Conservation (phyloP, 2,888 invertebrate genomes). For the Tolmerus cingulatus region DNA sequence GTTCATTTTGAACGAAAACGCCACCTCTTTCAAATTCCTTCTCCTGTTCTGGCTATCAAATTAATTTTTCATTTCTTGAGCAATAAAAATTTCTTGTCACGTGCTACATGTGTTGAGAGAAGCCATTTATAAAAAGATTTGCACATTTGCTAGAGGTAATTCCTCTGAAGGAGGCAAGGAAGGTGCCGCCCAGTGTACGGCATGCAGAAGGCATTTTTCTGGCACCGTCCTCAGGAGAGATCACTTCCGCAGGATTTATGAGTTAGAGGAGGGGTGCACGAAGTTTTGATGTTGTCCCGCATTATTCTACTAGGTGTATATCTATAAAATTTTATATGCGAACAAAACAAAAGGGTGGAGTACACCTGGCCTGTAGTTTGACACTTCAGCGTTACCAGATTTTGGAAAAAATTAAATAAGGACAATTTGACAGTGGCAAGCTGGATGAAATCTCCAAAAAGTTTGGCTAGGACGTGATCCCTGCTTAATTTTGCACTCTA, state of each 20-base stretch:
- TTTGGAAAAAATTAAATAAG: not conserved
- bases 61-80: slow-evolving; percentile 39
- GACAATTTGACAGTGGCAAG: not conserved
- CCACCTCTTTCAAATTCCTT: not conserved
- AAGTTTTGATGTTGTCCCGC: not conserved
- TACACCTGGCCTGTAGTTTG: not conserved
- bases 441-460: not conserved
- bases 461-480: not conserved
- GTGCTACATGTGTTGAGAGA: slow-evolving; percentile 44
- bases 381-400: not conserved
- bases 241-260: not conserved
- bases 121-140: slow-evolving; percentile 46
- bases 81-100: slow-evolving; percentile 46
- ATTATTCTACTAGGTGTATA: not conserved
- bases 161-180: not conserved
- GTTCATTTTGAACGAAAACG: not conserved
- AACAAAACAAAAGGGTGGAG: not conserved
- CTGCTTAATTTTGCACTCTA: not conserved
- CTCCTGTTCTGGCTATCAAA: not conserved
- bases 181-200: not conserved
- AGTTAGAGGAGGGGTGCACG: not conserved
- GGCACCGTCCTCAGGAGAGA: not conserved
- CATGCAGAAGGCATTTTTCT: not conserved
- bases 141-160: slow-evolving; percentile 29
- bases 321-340: not conserved